A percentile compares a stretch with the other conserved stretches of the same genome.
phyloP scores from a whole-genome alignment of 2,113 vertebrate species.

The Sardina pilchardus region DNA sequence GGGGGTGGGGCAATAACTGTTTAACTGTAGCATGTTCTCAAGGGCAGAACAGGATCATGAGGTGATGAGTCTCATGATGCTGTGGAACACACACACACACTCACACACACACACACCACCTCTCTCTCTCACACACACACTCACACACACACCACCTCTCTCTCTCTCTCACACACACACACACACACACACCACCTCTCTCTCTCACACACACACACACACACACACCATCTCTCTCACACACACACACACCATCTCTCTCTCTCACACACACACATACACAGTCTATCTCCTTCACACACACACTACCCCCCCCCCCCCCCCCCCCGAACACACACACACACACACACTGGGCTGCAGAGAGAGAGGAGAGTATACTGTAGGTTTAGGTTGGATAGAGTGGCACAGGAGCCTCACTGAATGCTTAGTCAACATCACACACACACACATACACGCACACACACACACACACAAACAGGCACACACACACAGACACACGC shows the following conservation, averaged over 20 bases:
- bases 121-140: not conserved
- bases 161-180: not conserved
- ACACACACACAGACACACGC: not conserved
- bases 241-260: no score
- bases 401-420: not conserved
- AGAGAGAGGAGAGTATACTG: no score
- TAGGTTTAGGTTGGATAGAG: not conserved
- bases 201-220: not conserved
- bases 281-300: no score
- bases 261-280: no score
- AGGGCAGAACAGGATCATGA: constrained; percentile 26
- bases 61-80: constrained; percentile 29
- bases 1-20: no score
- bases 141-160: no score
- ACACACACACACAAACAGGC: not conserved
- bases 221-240: no score
- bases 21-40: not conserved
- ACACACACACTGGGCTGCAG: not conserved
- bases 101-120: not conserved
- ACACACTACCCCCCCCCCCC: no score
- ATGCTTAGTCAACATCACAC: not conserved
- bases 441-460: not conserved
- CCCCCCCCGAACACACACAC: no score
- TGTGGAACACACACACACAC: not conserved
- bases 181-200: not conserved